phyloP scores from a whole-genome alignment of 2,888 invertebrate genomes.

The Mesorhabditis sp. region DNA sequence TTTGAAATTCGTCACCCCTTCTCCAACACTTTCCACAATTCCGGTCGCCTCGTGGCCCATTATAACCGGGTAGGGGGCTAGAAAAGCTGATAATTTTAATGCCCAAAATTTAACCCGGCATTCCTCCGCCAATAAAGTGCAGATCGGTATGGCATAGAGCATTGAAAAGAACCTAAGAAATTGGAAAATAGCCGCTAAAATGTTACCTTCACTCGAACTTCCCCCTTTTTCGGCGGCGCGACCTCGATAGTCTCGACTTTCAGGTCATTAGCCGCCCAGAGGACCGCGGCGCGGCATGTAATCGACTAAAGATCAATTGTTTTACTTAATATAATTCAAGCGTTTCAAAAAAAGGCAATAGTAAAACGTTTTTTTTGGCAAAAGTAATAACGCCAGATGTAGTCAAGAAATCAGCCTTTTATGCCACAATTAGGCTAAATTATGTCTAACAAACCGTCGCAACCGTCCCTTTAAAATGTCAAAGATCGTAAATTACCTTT shows the following conservation, averaged over 20 bases:
- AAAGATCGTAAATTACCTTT: conserved; percentile 66
- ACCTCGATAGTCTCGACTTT: conserved; percentile 88
- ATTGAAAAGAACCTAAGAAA: no score
- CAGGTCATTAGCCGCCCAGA: conserved; percentile 87
- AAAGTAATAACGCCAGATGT: no score
- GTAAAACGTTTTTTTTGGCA: no score
- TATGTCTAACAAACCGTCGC: no score
- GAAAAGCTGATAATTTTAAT: conserved; percentile 68
- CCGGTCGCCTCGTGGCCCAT: conserved; percentile 91
- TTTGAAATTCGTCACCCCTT: conserved; percentile 79
- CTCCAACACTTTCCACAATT: conserved; percentile 91
- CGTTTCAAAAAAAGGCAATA: no score
- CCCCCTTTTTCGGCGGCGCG: conserved; percentile 84
- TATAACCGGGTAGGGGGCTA: conserved; percentile 85
- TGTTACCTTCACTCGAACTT: conserved; percentile 68
- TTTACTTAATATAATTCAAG: no score
- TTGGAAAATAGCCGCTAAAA: neutral
- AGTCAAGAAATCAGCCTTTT: no score
- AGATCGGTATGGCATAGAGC: neutral
- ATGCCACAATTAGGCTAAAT: no score
- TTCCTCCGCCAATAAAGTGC: neutral
- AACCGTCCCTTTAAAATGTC: no score
- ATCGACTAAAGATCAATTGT: conserved; percentile 65
- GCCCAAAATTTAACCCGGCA: neutral
- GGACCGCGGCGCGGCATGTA: conserved; percentile 87